Base-by-base conservation (phyloP, 2,888 invertebrate species). In the Macropis europaea region DNA sequence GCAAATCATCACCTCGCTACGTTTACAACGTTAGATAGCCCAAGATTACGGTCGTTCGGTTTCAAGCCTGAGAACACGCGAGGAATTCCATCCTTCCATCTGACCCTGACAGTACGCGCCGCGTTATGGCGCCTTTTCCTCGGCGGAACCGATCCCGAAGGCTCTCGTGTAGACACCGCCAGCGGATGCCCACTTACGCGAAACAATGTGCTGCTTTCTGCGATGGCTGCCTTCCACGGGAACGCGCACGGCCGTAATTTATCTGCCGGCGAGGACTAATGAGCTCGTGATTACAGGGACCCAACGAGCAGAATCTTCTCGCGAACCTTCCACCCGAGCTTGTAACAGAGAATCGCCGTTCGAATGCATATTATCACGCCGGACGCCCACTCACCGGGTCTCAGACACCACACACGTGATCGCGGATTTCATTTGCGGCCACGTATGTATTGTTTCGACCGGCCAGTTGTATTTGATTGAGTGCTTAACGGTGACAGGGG, bases 1-100 rank as follows among this genome's bases (percentile, higher is more conserved):
- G 88, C 89, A 89, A 89, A 89, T 89, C 89, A 89, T 89, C 88
- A 87, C 89, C 87, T 87, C 83, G 80, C 76, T 82, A 82, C 85
- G 77, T 87, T 87, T 84, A 87, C 87, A 83, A 81, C 86, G 86
- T 86, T 86, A 86, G 87, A 89, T 89, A 86, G 86, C 85, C 86
- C 77, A 86, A 89, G 88, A 89, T 89, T 89, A 86, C 85, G 85
- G 86, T 79, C 82, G 79, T 81, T 71, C 69, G 70, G 47, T 54
- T 57, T 71, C 67, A 63, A 60, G 71, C 54, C 40, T 36, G 64
- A 59, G 76, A 76, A 61, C 56, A 64, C 54, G 54, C 66, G 53
- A 24, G 62, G 61, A 63, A 70, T 56, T 54, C 38, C 53, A 54
- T 42, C 40, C 73, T 48, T 11, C 30, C 34, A 19, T 6, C 24